Percentiles rank a stretch among this genome's conserved stretches.
Evolutionary conservation across 2,113 vertebrate genomes (phyloP).

Genomic region (Protomyctophum bolini): DNA sequence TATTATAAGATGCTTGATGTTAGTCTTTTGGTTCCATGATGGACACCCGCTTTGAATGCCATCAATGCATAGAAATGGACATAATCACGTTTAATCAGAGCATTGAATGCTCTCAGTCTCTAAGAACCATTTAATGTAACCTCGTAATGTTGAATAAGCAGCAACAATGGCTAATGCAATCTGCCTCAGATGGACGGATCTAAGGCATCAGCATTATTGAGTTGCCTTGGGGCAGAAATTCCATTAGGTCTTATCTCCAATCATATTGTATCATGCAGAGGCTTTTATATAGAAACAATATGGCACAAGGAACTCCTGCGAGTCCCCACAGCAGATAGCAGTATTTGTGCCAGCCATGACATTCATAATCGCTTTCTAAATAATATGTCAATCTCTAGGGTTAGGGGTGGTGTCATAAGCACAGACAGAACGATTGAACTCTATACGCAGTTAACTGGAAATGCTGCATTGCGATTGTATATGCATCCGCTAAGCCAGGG

Average conservation of each 20-base stretch:
- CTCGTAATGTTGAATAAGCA: neutral
- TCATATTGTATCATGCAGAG: neutral
- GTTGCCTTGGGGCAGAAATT: slow-evolving; percentile 15
- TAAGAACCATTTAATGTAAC: neutral
- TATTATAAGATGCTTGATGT: no score
- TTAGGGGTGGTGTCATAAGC: neutral
- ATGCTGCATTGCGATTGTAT: no score
- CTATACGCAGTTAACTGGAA: neutral
- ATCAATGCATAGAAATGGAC: no score
- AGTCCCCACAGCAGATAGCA: neutral
- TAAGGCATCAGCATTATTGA: slow-evolving; percentile 1
- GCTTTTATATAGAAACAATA: neutral
- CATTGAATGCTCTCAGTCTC: neutral
- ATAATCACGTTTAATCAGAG: no score
- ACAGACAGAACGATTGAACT: slow-evolving; percentile 6
- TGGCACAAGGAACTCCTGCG: neutral
- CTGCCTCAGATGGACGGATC: slow-evolving; percentile 17
- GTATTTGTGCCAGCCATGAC: neutral
- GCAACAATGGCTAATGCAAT: neutral
- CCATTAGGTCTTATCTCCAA: neutral
- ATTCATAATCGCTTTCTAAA: neutral
- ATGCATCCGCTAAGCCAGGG: no score
- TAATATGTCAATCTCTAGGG: neutral
- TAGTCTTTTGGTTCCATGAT: no score
- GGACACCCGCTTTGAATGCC: no score